A percentile compares a stretch with the other conserved stretches of the same genome.
phyloP scores from a whole-genome alignment of 1,140 invertebrate genomes.

The Yoshiicerus persimilis region DNA sequence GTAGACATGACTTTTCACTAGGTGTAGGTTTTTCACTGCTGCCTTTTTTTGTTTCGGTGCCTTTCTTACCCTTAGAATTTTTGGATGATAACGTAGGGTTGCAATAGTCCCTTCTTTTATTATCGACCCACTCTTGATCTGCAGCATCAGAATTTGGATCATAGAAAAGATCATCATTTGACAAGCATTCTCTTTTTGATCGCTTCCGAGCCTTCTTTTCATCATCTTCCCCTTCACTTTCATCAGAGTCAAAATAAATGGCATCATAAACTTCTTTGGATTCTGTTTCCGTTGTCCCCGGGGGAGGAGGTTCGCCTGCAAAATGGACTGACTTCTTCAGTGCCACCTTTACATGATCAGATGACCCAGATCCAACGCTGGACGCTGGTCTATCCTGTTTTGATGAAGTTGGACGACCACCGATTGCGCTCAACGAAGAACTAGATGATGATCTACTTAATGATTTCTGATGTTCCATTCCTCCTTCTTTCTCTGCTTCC shows the following conservation, averaged over 20 bases:
- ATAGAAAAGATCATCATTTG: conserved; percentile 62
- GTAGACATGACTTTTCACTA: conserved; percentile 39
- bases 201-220: conserved; percentile 20
- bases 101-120: conserved; percentile 53
- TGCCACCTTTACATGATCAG: neutral
- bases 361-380: neutral
- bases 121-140: conserved; percentile 63
- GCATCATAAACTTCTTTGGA: conserved; percentile 53
- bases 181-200: conserved; percentile 44
- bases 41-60: neutral
- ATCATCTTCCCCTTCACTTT: conserved; percentile 52
- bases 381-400: no score
- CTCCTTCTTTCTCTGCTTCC: conserved; percentile 40
- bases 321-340: conserved; percentile 20
- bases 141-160: conserved; percentile 63
- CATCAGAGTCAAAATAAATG: conserved; percentile 60
- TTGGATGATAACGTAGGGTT: neutral
- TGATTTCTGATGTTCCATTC: conserved; percentile 45
- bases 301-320: neutral
- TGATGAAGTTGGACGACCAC: neutral
- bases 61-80: neutral
- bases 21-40: neutral
- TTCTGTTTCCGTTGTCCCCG: neutral
- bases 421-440: conserved; percentile 29
- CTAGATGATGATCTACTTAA: conserved; percentile 44